Base-by-base conservation (phyloP, 2,113 vertebrate species). In the Fregetta grallaria region DNA sequence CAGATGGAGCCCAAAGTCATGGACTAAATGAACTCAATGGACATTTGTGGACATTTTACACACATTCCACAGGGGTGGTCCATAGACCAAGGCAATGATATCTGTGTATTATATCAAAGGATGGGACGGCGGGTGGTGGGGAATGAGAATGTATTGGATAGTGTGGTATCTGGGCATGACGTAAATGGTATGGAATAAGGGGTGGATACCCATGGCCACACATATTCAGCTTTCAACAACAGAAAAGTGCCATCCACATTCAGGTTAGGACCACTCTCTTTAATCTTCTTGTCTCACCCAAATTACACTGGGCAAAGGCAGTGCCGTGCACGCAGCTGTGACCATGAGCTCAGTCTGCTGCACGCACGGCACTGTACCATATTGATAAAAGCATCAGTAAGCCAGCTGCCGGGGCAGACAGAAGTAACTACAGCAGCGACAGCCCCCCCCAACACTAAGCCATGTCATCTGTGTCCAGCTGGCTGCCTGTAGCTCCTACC, bases 301-400 rank as follows among this genome's bases (percentile, higher is more conserved):
- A n/a, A n/a, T 0, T 6, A 27, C 32, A 4, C 26, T 5, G 25
- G 19, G 34, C 74, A 74, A 58, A 26, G 55, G 45, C 76, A 81
- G 50, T 2, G 49, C 71, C 61, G 49, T 15, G n/a, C 52, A 16
- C 1, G 3, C 15, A 27, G 52, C 55, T 4, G 14, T 45, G 70
- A 16, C 78, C 50, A 6, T 2, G 34, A 63, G 50, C 27, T 0
- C 0, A 32, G n/a, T 5, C 68, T 47, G 55, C 73, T 52, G 81
- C 61, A 26, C 4, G 1, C 0, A 1, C 22, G 18, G 44, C 86
- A 52, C 26, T 1, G 50, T 15, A n/a, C 29, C 22, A 3, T 5
- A 8, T 5, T 8, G 49, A 25, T 6, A 30, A n/a, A 50, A 90
- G 38, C 82, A 93, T 15, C 53, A 45, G 53, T 11, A 44, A 40